These are phyloP conservation scores for Drosophila seclusa DNA, from an alignment of 2,888 invertebrate species.

Conservation along the genomic window DNA sequence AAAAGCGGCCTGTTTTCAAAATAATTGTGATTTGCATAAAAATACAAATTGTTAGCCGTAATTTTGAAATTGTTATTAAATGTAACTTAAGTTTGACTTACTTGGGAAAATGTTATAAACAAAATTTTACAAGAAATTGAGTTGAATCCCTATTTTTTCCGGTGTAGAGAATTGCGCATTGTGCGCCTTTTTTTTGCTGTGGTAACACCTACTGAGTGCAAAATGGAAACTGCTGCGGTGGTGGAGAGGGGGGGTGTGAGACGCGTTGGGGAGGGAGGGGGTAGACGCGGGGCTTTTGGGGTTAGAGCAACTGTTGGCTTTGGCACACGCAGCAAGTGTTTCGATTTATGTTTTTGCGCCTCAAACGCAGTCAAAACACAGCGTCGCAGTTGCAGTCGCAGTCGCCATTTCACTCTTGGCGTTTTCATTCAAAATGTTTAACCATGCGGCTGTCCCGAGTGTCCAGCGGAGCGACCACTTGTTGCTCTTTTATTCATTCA, in stretches of 20 bases:
- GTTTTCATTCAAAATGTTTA: constrained; percentile 80
- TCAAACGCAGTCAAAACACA: constrained; percentile 65
- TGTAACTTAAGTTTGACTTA: not conserved
- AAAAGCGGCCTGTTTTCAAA: too few relatives aligned
- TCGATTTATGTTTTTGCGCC: constrained; percentile 82
- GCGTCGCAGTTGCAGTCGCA: constrained; percentile 37
- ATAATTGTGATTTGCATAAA: not conserved
- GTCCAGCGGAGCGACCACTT: constrained; percentile 78
- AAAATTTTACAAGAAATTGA: not conserved
- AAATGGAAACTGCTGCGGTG: constrained; percentile 70
- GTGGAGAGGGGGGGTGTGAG: constrained; percentile 30
- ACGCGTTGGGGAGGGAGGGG: not conserved
- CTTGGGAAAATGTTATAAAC: not conserved
- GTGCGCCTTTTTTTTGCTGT: constrained; percentile 25
- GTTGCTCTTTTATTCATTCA: constrained; percentile 85
- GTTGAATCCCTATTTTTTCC: not conserved
- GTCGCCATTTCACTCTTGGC: constrained; percentile 64
- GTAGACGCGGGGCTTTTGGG: constrained; percentile 2
- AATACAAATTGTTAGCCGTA: not conserved
- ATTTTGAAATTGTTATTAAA: not conserved
- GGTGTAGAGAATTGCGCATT: constrained; percentile 9
- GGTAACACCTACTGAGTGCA: constrained; percentile 75
- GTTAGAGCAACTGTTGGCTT: constrained; percentile 25
- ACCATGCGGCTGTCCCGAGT: constrained; percentile 60
- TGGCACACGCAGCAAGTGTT: constrained; percentile 73